Conservation (phyloP, 2,888 invertebrate genomes). For the Sinodicranocentrus sp. region DNA sequence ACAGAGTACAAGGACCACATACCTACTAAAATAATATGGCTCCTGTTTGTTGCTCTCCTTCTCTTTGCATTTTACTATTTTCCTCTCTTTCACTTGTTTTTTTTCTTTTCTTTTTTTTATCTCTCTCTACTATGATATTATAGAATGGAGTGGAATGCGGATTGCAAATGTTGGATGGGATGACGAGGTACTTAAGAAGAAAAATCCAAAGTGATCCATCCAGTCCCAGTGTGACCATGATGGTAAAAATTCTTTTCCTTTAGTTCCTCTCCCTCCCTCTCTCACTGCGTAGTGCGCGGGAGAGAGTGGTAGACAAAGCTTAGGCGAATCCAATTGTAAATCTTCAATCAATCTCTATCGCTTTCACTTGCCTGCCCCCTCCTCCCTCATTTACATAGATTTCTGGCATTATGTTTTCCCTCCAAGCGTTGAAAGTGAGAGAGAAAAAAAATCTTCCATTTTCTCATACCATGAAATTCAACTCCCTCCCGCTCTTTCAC, state of each 20-base stretch:
- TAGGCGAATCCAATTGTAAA: slow-evolving; percentile 68
- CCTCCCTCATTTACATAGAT: slow-evolving; percentile 68
- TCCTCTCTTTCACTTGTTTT: neutral
- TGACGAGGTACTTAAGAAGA: slow-evolving; percentile 66
- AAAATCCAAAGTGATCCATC: slow-evolving; percentile 64
- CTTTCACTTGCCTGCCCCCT: slow-evolving; percentile 64
- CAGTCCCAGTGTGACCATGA: slow-evolving; percentile 65
- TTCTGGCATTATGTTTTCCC: slow-evolving; percentile 54
- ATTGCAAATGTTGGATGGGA: slow-evolving; percentile 47
- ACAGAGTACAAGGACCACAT: no score
- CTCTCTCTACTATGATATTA: neutral
- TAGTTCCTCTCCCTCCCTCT: slow-evolving; percentile 2
- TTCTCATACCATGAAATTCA: neutral
- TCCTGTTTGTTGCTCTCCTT: slow-evolving; percentile 21
- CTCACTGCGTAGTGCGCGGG: neutral
- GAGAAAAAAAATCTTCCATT: neutral
- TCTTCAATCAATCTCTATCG: slow-evolving; percentile 71
- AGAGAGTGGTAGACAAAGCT: slow-evolving; percentile 42
- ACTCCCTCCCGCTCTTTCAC: no score
- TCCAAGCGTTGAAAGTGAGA: slow-evolving; percentile 9
- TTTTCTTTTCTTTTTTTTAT: neutral
- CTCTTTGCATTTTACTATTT: slow-evolving; percentile 17
- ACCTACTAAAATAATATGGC: slow-evolving; percentile 16
- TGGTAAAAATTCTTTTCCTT: slow-evolving; percentile 42
- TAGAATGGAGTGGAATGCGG: slow-evolving; percentile 7